Conservation (phyloP, 1,140 invertebrate species). For the Parasteatoda tepidariorum region DNA sequence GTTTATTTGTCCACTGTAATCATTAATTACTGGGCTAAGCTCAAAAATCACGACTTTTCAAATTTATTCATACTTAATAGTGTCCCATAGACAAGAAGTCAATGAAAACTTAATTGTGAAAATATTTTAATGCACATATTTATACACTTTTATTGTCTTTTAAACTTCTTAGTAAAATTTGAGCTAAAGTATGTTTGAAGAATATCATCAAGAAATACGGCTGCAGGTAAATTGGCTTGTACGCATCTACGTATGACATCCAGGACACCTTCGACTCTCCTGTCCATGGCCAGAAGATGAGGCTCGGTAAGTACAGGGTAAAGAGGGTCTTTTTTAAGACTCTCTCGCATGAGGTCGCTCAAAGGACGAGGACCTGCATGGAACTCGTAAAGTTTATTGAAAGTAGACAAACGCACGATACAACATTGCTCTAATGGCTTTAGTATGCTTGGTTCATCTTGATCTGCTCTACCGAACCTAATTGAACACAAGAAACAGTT, state of each 20-base stretch:
- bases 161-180: too few species aligned
- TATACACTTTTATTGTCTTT: too few species aligned
- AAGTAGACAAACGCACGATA: slow-evolving; percentile 81
- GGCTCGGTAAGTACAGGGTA: slow-evolving; percentile 88
- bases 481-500: too few species aligned
- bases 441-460: slow-evolving; percentile 94
- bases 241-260: slow-evolving; percentile 66
- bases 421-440: slow-evolving; percentile 94
- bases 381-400: slow-evolving; percentile 81
- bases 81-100: too few species aligned
- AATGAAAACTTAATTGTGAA: too few species aligned
- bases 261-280: slow-evolving; percentile 78
- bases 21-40: too few species aligned
- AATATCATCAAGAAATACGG: slow-evolving; percentile 62
- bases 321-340: slow-evolving; percentile 83
- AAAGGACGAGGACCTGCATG: slow-evolving; percentile 84
- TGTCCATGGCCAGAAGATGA: slow-evolving; percentile 86
- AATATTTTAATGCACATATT: too few species aligned
- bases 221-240: slow-evolving; percentile 25
- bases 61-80: too few species aligned
- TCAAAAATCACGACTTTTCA: too few species aligned
- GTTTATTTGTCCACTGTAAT: too few species aligned
- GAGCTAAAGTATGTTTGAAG: too few species aligned
- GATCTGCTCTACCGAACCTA: slow-evolving; percentile 87
- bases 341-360: slow-evolving; percentile 80